A percentile compares a stretch with the other conserved stretches of the same genome.
phyloP scores from a whole-genome alignment of 2,113 vertebrate species.

The Tyrannus savana region DNA sequence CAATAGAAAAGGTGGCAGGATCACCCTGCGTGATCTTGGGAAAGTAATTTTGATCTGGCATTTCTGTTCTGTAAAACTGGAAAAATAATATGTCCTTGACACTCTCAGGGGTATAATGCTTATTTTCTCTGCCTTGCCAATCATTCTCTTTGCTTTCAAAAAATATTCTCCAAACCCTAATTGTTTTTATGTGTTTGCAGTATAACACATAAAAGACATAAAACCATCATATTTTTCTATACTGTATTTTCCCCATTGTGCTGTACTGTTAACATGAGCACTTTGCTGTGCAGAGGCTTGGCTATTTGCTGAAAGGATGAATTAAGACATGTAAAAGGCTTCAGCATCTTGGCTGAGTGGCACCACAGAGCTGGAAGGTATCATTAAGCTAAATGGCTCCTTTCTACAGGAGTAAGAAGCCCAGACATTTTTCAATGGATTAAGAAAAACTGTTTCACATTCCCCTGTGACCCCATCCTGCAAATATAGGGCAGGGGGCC shows the following conservation, averaged over 20 bases:
- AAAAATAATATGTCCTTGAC: constrained; percentile 10
- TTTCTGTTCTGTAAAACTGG: background rate
- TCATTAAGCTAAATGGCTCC: background rate
- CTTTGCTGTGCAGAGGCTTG: background rate
- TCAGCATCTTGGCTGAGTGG: background rate
- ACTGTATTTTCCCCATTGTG: constrained; percentile 45
- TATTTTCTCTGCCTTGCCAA: constrained; percentile 42
- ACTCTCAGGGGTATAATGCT: background rate
- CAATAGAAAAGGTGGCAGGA: constrained; percentile 54
- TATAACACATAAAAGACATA: constrained; percentile 50
- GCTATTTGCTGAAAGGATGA: constrained; percentile 29
- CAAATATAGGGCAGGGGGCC: background rate
- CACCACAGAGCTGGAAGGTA: background rate
- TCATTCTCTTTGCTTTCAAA: constrained; percentile 40
- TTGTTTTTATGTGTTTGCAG: constrained; percentile 60
- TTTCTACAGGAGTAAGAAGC: background rate
- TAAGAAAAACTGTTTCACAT: rapidly evolving
- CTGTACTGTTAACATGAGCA: background rate
- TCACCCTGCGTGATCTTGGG: constrained; percentile 34
- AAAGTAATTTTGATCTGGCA: constrained; percentile 58
- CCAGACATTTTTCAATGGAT: background rate
- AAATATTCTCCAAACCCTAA: constrained; percentile 51
- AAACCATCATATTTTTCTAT: constrained; percentile 27
- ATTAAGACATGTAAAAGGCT: constrained; percentile 12
- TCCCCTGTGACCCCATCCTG: background rate